Evolutionary conservation across 2,113 vertebrate species (phyloP).

Genomic region (Archilochus colubris): DNA sequence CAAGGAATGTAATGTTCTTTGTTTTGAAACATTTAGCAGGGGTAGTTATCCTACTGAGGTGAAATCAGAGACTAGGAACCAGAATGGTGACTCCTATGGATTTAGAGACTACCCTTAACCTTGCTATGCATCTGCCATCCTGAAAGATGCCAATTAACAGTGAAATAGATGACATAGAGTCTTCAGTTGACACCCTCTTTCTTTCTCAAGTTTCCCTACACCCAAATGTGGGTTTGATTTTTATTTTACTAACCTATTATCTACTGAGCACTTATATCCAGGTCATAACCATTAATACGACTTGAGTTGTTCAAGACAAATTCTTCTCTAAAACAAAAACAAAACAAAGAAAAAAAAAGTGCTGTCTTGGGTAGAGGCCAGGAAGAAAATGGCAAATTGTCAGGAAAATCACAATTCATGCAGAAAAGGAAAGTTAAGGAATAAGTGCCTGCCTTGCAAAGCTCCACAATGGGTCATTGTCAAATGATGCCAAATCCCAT

Average conservation of each 20-base stretch:
- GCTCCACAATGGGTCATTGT: slow-evolving; percentile 33
- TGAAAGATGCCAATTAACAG: not conserved
- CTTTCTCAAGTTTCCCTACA: not conserved
- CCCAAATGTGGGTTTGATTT: not conserved
- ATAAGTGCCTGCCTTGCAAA: not conserved
- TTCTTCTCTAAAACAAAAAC: not conserved
- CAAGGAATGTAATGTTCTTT: not conserved
- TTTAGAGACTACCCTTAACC: not conserved
- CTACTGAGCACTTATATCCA: not conserved
- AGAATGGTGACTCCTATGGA: not conserved
- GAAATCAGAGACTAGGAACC: not conserved
- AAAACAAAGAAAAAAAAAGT: not conserved
- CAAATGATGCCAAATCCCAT: not conserved
- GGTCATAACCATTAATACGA: not conserved
- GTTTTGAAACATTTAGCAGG: not conserved
- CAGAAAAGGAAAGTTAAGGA: slow-evolving; percentile 49
- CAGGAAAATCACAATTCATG: not conserved
- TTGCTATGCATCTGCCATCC: not conserved
- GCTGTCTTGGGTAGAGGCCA: not conserved
- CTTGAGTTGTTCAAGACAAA: not conserved
- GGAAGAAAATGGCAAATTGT: not conserved
- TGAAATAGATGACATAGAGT: not conserved
- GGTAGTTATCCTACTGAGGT: not conserved
- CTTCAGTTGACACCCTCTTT: not conserved
- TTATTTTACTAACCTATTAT: not conserved